Evolutionary conservation across 2,797 vertebrate species (phyloP).

Genomic region (Notolabrus celidotus): DNA sequence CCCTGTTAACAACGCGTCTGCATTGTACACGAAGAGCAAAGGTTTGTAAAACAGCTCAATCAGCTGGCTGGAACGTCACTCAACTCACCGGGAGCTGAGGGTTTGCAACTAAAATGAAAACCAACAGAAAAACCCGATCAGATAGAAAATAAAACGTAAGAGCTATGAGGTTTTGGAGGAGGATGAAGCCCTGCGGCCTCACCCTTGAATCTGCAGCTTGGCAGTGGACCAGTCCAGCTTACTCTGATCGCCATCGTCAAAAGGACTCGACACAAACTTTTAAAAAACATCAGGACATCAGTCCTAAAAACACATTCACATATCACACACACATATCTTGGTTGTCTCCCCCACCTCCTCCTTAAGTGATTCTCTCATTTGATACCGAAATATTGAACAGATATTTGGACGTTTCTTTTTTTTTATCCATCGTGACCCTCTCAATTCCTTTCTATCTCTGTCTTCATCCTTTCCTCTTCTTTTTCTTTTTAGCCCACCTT

Average conservation of each 20-base stretch:
- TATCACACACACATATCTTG: constrained; percentile 86
- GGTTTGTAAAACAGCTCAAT: constrained; percentile 75
- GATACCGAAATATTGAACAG: constrained; percentile 85
- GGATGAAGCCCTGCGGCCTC: constrained; percentile 76
- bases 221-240: constrained; percentile 87
- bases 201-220: constrained; percentile 84
- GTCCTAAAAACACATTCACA: constrained; percentile 88
- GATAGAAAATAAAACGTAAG: constrained; percentile 61
- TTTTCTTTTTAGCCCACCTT: constrained; percentile 92
- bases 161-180: constrained; percentile 84
- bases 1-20: constrained; percentile 71
- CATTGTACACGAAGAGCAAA: constrained; percentile 72
- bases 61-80: constrained; percentile 72
- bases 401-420: constrained; percentile 84
- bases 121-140: constrained; percentile 57
- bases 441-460: constrained; percentile 80
- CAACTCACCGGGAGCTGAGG: constrained; percentile 81
- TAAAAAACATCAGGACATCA: constrained; percentile 87
- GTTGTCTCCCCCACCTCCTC: constrained; percentile 81
- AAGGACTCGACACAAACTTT: constrained; percentile 85
- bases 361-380: constrained; percentile 83
- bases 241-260: constrained; percentile 85
- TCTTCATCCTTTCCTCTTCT: constrained; percentile 81
- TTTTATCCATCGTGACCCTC: constrained; percentile 77
- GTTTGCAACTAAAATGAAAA: constrained; percentile 74